Evolutionary conservation across 2,888 invertebrate species (phyloP), one percentile per base, ranked within the genome.

Genomic region (Lamellibrachia columna): DNA sequence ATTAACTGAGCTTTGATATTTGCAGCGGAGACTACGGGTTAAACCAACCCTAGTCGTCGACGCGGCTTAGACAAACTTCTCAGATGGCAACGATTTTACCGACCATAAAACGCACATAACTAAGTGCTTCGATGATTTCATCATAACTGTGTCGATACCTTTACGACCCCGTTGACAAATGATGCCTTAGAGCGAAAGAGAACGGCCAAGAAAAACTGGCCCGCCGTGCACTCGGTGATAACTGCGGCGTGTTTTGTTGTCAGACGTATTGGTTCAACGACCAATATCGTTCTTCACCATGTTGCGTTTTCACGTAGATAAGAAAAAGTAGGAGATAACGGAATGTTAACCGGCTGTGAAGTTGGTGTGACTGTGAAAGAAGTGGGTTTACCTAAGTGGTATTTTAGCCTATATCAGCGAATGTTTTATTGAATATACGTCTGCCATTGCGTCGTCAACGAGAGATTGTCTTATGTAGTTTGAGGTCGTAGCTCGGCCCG

Each of bases 61-160:
- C 22, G 75, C 15, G 75, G 75, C n/a, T 75, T 75, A 75, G 75
- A 75, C 75, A 75, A 75, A 75, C 22, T 75, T 75, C 75, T 75
- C 75, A 22, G 75, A 15, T 75, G 75, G 75, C 75, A 22, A 22
- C 75, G 6, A 75, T 75, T 75, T 75, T 75, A 75, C 75, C 75
- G 75, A n/a, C 75, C 75, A 75, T 75, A 75, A 75, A 75, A 75
- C 75, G 75, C 75, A 75, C 75, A 75, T 75, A 75, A 75, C n/a
- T 75, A 75, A 75, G 75, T 75, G 75, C 75, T 75, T 11, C 75
- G 75, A 75, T 75, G 75, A 75, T 75, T 75, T 75, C 75, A 75
- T 75, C 75, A 75, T 75, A 75, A 75, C 15, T 22, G 75, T 75
- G 22, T 75, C 75, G 75, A 75, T 15, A n/a, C 75, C 75, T 75